These are phyloP conservation scores for Drosophila histrio DNA, from an alignment of 2,888 invertebrate genomes.

Conservation along the genomic window DNA sequence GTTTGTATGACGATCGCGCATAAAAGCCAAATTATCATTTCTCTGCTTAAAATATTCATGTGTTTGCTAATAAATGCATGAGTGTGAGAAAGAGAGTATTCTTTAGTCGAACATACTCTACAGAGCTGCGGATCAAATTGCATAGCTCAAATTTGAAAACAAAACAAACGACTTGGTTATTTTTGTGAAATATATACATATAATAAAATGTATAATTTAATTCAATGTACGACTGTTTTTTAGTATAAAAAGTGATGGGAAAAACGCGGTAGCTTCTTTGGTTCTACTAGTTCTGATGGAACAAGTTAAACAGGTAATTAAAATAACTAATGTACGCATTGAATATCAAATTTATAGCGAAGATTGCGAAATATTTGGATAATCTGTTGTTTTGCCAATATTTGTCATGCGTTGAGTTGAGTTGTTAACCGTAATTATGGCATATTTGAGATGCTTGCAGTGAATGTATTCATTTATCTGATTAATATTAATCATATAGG, in stretches of 20 bases:
- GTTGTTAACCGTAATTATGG: conserved; percentile 48
- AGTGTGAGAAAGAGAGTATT: no score
- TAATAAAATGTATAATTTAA: neutral
- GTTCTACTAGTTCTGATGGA: conserved; percentile 7
- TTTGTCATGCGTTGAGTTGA: conserved; percentile 22
- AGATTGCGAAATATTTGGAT: conserved; percentile 7
- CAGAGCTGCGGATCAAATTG: conserved; percentile 1
- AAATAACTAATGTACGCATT: conserved; percentile 4
- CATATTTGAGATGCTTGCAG: conserved; percentile 46
- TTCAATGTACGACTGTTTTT: neutral
- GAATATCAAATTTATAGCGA: neutral
- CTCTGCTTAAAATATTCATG: neutral
- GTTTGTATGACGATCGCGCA: no score
- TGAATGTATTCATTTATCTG: conserved; percentile 2
- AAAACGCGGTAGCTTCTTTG: conserved; percentile 6
- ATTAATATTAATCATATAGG: conserved; percentile 24
- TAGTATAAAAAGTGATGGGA: neutral
- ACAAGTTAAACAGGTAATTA: conserved; percentile 28
- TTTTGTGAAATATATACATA: conserved; percentile 1
- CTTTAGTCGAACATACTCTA: neutral
- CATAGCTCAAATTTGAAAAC: conserved; percentile 1
- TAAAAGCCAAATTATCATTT: no score
- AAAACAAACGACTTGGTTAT: neutral
- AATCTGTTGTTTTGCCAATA: neutral
- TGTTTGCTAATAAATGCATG: neutral